phyloP scores from a whole-genome alignment of 2,888 invertebrate species.

The Drosophila suboccidentalis region DNA sequence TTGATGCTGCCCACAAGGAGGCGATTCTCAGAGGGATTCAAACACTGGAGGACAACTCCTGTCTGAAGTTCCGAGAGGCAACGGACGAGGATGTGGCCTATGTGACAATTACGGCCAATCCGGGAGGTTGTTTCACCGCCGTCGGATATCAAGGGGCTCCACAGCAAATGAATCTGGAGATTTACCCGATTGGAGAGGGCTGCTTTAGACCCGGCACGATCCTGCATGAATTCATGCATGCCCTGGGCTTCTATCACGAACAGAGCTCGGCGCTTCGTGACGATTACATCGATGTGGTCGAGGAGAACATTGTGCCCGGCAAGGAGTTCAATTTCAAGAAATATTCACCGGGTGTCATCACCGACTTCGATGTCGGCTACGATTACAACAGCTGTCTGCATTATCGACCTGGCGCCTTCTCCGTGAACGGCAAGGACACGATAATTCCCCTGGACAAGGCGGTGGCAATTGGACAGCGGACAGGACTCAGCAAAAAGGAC shows the following conservation, averaged over 20 bases:
- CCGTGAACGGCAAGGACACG: constrained; percentile 89
- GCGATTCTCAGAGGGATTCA: constrained; percentile 89
- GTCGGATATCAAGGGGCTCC: constrained; percentile 88
- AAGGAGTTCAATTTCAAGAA: constrained; percentile 90
- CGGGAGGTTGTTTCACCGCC: constrained; percentile 91
- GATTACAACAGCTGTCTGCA: constrained; percentile 94
- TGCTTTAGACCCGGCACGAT: constrained; percentile 87
- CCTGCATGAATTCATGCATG: constrained; percentile 92
- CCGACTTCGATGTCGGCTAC: constrained; percentile 89
- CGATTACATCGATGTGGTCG: constrained; percentile 88
- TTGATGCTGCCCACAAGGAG: constrained; percentile 86
- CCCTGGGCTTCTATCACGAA: constrained; percentile 92
- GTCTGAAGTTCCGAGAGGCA: constrained; percentile 89
- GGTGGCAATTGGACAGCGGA: constrained; percentile 83
- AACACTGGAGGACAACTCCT: constrained; percentile 90
- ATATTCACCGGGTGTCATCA: constrained; percentile 86
- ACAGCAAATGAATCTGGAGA: constrained; percentile 82
- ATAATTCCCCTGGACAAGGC: constrained; percentile 86
- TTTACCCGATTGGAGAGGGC: constrained; percentile 78
- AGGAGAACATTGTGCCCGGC: constrained; percentile 86
- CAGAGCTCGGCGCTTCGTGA: constrained; percentile 92
- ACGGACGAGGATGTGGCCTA: constrained; percentile 80
- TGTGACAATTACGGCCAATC: constrained; percentile 68
- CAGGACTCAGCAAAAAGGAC: constrained; percentile 79
- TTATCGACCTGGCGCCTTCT: constrained; percentile 91